Evolutionary conservation across 2,113 vertebrate species (phyloP).

Genomic region (Toxostoma redivivum): DNA sequence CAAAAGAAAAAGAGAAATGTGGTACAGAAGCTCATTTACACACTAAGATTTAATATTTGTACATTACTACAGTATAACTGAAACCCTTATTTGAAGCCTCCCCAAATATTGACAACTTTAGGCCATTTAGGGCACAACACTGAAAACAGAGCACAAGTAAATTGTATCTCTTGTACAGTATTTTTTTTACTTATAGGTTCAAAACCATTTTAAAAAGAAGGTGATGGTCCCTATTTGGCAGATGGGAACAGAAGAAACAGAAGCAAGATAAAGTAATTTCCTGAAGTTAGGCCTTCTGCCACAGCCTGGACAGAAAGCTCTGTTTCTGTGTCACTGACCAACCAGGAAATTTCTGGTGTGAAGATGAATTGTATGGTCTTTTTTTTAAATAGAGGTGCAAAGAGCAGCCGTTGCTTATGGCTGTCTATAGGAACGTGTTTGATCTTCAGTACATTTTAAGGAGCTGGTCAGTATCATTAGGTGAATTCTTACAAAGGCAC

Average conservation of each 20-base stretch:
- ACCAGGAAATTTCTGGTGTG: neutral
- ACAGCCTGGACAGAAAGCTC: neutral
- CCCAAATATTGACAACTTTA: neutral
- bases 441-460: neutral
- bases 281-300: neutral
- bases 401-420: neutral
- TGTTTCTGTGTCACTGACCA: fast-evolving
- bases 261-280: neutral
- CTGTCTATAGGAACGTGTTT: neutral
- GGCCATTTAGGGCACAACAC: neutral
- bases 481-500: neutral
- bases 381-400: neutral
- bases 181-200: neutral
- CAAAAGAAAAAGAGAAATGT: neutral
- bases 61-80: neutral
- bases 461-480: neutral
- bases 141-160: neutral
- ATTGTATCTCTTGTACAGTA: neutral
- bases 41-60: neutral
- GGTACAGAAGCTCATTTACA: neutral
- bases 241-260: neutral
- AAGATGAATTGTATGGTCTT: neutral
- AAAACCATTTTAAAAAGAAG: neutral
- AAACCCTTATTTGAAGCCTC: neutral
- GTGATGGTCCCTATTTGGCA: neutral